Evolutionary conservation across 2,797 vertebrate species (phyloP).

Genomic region (Psittacula derbiana): DNA sequence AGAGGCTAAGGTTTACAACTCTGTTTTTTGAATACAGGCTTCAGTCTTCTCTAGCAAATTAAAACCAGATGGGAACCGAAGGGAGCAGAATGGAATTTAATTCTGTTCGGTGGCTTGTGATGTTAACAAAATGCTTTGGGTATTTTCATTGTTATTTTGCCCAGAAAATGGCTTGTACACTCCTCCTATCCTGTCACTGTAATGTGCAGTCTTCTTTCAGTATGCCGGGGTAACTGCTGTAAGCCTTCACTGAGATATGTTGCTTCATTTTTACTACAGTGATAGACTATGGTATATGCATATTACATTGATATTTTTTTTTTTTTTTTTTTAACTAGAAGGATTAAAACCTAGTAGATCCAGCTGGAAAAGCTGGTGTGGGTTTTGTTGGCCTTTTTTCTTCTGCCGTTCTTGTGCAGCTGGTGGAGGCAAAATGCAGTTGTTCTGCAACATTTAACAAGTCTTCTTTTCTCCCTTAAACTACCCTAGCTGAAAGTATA

Average conservation of each 20-base stretch:
- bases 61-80: conserved; percentile 40
- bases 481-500: not conserved
- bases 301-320: not conserved
- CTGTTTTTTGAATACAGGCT: conserved; percentile 32
- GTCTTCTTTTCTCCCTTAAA: not conserved
- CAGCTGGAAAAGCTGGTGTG: not conserved
- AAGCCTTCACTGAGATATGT: not conserved
- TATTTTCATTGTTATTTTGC: conserved; percentile 26
- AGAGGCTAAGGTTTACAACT: conserved; percentile 30
- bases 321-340: not conserved
- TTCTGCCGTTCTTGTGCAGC: not conserved
- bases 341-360: not conserved
- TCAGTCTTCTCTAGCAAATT: conserved; percentile 44
- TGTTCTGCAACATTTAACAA: not conserved
- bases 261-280: not conserved
- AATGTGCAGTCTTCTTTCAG: not conserved
- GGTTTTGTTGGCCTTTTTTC: not conserved
- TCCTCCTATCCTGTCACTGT: not conserved
- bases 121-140: conserved; percentile 25
- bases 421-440: not conserved
- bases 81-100: conserved; percentile 38
- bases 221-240: not conserved
- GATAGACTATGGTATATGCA: not conserved
- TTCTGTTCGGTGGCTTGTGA: conserved; percentile 26
- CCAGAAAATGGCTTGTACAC: not conserved